Percentiles rank a stretch among this genome's conserved stretches.
Conservation (phyloP, 2,888 invertebrate species). For the Xestobium rufovillosum region DNA sequence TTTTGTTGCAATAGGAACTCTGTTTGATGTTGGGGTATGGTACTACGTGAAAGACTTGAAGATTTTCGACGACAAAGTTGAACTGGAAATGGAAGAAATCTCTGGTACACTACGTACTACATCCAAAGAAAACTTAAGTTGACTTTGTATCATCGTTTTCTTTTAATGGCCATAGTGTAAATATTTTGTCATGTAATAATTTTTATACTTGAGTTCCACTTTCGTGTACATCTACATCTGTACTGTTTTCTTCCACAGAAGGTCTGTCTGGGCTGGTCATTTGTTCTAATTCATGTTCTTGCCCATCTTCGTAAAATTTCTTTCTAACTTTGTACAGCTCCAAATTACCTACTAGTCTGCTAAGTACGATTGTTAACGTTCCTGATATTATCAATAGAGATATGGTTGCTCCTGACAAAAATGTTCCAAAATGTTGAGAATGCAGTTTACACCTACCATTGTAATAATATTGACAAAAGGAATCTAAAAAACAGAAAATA, state of each 20-base stretch:
- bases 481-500: constrained; percentile 25
- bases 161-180: too few species aligned
- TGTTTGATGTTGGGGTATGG: constrained; percentile 62
- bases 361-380: constrained; percentile 23
- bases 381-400: constrained; percentile 27
- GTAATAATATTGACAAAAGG: constrained; percentile 27
- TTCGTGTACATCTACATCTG: too few species aligned
- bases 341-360: constrained; percentile 23
- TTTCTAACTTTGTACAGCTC: constrained; percentile 23
- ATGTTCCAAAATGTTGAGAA: constrained; percentile 28
- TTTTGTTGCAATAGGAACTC: constrained; percentile 55
- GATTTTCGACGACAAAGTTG: constrained; percentile 59
- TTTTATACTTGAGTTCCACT: too few species aligned
- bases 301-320: neutral
- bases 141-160: too few species aligned
- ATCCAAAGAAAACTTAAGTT: too few species aligned
- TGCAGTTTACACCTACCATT: constrained; percentile 29
- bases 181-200: too few species aligned
- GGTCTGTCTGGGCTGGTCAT: too few species aligned
- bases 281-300: too few species aligned
- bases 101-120: too few species aligned
- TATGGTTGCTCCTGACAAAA: constrained; percentile 30
- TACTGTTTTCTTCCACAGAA: too few species aligned
- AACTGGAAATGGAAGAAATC: constrained; percentile 36
- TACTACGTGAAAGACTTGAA: constrained; percentile 60